Conservation (phyloP, 2,797 vertebrate species). For the Distichodus sexfasciatus region DNA sequence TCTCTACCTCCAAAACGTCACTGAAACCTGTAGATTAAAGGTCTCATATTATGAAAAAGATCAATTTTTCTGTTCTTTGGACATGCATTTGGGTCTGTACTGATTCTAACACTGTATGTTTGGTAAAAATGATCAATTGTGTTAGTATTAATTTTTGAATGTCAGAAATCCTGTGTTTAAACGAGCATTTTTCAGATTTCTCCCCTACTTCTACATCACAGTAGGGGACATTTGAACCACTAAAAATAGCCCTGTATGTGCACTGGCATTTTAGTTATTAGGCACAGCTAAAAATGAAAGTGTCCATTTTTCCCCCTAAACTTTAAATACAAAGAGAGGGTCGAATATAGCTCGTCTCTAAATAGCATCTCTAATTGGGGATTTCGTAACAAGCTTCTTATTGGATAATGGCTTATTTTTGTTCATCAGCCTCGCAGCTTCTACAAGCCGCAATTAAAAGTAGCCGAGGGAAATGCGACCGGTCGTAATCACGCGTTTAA, state of each 20-base stretch:
- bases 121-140: too few species aligned
- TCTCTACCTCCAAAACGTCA: too few species aligned
- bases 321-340: slow-evolving; percentile 37
- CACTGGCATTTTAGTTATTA: slow-evolving; percentile 30
- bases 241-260: slow-evolving; percentile 35
- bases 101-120: too few species aligned
- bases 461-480: slow-evolving; percentile 45
- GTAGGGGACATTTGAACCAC: background rate
- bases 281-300: slow-evolving; percentile 42
- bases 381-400: slow-evolving; percentile 35
- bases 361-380: slow-evolving; percentile 39
- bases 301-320: slow-evolving; percentile 36
- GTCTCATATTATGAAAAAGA: too few species aligned
- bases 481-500: slow-evolving; percentile 66
- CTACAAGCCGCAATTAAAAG: slow-evolving; percentile 36
- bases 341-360: slow-evolving; percentile 27
- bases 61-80: too few species aligned
- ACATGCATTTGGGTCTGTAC: too few species aligned
- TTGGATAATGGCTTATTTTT: slow-evolving; percentile 35
- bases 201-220: background rate
- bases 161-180: too few species aligned
- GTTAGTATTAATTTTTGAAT: too few species aligned
- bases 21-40: too few species aligned
- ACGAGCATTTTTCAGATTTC: too few species aligned
- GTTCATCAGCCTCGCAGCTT: slow-evolving; percentile 35